Evolutionary conservation across 2,113 vertebrate genomes (phyloP).

Genomic region (Seriola dumerili): DNA sequence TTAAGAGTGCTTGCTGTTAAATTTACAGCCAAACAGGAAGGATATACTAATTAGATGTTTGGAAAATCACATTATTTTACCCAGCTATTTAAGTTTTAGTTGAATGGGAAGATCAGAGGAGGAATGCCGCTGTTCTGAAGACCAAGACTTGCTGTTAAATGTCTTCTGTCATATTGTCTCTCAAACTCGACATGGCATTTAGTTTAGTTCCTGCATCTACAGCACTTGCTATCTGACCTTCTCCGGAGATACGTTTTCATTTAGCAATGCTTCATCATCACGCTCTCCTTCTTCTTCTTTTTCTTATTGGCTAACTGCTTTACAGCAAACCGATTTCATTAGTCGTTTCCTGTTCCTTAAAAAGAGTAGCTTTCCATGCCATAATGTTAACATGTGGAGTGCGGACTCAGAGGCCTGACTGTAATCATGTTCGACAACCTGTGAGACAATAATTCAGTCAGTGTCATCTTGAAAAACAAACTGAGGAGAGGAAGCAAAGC

Average conservation of each 20-base stretch:
- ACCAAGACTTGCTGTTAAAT: no score
- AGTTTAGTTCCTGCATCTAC: not conserved
- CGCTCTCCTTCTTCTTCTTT: slow-evolving; percentile 41
- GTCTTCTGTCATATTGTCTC: not conserved
- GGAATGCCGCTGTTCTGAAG: not conserved
- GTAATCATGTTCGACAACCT: slow-evolving; percentile 7
- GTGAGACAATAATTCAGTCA: slow-evolving; percentile 24
- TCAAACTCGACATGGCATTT: no score
- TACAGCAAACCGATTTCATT: slow-evolving; percentile 66
- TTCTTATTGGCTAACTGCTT: slow-evolving; percentile 62
- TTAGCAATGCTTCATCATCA: not conserved
- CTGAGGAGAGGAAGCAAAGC: not conserved
- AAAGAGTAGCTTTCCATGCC: not conserved
- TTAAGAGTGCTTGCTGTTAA: not conserved
- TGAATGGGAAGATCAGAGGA: no score
- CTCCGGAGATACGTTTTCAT: not conserved
- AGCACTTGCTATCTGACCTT: not conserved
- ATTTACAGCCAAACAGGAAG: not conserved
- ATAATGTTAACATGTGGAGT: not conserved
- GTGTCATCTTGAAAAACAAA: slow-evolving; percentile 20
- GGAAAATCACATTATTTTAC: no score
- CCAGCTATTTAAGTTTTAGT: no score
- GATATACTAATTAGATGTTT: no score
- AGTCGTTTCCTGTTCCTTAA: slow-evolving; percentile 61
- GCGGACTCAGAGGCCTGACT: not conserved